A percentile compares a stretch with the other conserved stretches of the same genome.
These are phyloP conservation scores for Holothuria glaberrima DNA, from an alignment of 35 echinoderm and acorn worm species.

Conservation along the genomic window DNA sequence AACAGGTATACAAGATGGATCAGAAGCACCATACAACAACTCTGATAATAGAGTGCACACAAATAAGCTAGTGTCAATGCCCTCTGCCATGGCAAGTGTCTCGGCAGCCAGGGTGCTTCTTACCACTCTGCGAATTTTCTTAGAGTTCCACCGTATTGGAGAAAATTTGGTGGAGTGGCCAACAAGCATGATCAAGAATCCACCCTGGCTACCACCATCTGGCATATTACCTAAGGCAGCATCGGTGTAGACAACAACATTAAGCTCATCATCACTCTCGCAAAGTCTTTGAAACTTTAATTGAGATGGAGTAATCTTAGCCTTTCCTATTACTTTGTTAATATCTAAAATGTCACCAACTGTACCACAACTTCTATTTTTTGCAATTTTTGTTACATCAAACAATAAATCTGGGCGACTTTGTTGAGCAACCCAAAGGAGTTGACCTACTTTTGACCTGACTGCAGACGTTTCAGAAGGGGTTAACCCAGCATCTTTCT, in stretches of 20 bases:
- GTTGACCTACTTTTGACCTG: slow-evolving; percentile 43
- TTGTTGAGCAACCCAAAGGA: slow-evolving; percentile 18
- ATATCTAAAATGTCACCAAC: too few species aligned
- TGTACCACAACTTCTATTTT: neutral
- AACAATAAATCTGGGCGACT: slow-evolving; percentile 47
- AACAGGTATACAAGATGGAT: slow-evolving; percentile 8
- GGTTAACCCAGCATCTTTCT: too few species aligned
- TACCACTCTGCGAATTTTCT: slow-evolving; percentile 48
- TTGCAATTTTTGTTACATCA: slow-evolving; percentile 11
- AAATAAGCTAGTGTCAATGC: slow-evolving; percentile 4
- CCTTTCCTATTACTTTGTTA: neutral
- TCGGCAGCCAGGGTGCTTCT: slow-evolving; percentile 46
- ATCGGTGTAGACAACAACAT: neutral
- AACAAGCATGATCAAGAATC: neutral
- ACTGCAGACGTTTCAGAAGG: neutral
- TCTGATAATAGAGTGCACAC: slow-evolving; percentile 38
- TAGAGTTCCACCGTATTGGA: slow-evolving; percentile 9
- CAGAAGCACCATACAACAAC: slow-evolving; percentile 34
- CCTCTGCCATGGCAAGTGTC: slow-evolving; percentile 37
- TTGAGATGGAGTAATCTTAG: neutral
- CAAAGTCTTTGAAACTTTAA: slow-evolving; percentile 4
- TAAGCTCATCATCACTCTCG: neutral
- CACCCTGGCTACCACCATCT: too few species aligned
- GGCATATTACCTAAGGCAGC: neutral
- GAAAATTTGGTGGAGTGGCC: neutral